phyloP scores from a whole-genome alignment of 1,140 invertebrate species.

The Diorhabda sublineata region DNA sequence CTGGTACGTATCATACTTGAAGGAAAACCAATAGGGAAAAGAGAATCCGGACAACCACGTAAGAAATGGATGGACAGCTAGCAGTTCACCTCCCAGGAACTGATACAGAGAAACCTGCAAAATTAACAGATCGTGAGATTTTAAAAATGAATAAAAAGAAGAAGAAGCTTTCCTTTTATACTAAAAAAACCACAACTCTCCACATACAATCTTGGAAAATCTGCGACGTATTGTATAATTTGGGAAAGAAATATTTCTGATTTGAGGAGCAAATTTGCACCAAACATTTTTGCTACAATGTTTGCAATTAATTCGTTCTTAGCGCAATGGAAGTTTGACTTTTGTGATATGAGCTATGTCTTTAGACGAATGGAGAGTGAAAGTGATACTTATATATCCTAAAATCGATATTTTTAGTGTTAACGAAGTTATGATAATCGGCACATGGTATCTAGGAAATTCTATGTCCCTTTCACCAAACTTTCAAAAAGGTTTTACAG shows the following conservation, averaged over 20 bases:
- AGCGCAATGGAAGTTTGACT: neutral
- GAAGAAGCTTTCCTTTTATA: too few species aligned
- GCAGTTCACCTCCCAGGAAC: too few species aligned
- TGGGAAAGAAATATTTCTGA: neutral
- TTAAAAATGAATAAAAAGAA: too few species aligned
- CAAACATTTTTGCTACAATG: neutral
- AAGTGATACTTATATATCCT: neutral
- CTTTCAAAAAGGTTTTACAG: constrained; percentile 77
- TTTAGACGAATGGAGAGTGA: neutral
- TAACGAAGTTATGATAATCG: constrained; percentile 78
- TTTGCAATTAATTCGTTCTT: neutral
- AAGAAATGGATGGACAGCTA: too few species aligned
- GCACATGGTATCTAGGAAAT: constrained; percentile 84
- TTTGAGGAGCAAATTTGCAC: neutral
- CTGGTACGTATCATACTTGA: too few species aligned
- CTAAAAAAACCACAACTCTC: too few species aligned
- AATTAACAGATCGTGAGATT: too few species aligned
- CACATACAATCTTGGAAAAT: too few species aligned
- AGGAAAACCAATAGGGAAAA: too few species aligned
- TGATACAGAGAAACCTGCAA: too few species aligned
- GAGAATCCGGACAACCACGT: too few species aligned
- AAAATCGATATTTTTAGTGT: constrained; percentile 54
- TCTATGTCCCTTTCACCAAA: constrained; percentile 83
- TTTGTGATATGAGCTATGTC: neutral
- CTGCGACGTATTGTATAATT: neutral